phyloP scores from a whole-genome alignment of 64 coral and sea anemone genomes.

The Montipora cactus region DNA sequence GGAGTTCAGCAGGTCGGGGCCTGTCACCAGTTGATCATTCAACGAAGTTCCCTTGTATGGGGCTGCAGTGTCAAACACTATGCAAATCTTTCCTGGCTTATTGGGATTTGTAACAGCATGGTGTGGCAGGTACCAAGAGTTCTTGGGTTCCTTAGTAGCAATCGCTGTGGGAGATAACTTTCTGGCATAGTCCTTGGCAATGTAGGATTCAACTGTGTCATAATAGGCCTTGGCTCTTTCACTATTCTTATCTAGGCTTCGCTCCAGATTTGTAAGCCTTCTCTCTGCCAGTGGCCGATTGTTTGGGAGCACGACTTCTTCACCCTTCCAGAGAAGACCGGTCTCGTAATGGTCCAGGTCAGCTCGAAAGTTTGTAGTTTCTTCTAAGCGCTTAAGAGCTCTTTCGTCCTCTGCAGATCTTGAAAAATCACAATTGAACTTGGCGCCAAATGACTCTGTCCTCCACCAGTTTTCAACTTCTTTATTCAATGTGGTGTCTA shows the following conservation, averaged over 20 bases:
- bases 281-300: slow-evolving; percentile 38
- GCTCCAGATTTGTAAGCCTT: slow-evolving; percentile 45
- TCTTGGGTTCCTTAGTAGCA: slow-evolving; percentile 24
- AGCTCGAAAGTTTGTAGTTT: slow-evolving; percentile 44
- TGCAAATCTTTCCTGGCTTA: slow-evolving; percentile 57
- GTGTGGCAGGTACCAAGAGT: slow-evolving; percentile 67
- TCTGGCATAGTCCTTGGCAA: slow-evolving; percentile 53
- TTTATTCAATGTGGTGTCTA: slow-evolving; percentile 25
- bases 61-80: slow-evolving; percentile 67
- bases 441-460: slow-evolving; percentile 72
- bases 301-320: slow-evolving; percentile 42
- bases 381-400: slow-evolving; percentile 44
- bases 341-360: slow-evolving; percentile 64
- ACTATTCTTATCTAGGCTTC: slow-evolving; percentile 53
- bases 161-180: slow-evolving; percentile 4
- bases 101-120: slow-evolving; percentile 59
- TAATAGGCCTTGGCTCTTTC: slow-evolving; percentile 27
- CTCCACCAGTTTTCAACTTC: slow-evolving; percentile 78
- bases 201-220: slow-evolving; percentile 42
- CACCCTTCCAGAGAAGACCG: slow-evolving; percentile 57
- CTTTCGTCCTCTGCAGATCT: slow-evolving; percentile 52
- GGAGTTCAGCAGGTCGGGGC: neutral
- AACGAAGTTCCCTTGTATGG: slow-evolving; percentile 29
- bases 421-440: slow-evolving; percentile 21
- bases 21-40: neutral